Conservation (phyloP, 1,140 invertebrate genomes). For the Papilio polytes region DNA sequence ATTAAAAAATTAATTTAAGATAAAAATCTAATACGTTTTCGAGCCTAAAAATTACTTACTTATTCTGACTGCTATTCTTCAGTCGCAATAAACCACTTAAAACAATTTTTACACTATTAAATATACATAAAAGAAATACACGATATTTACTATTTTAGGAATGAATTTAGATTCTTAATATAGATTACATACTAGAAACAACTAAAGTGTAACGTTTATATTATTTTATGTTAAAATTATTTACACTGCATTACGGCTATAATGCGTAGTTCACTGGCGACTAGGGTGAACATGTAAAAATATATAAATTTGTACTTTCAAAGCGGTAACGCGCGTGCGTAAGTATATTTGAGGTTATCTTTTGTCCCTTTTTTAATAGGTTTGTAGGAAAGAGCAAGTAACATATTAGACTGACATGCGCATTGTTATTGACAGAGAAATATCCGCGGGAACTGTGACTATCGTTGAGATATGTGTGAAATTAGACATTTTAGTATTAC, state of each 20-base stretch:
- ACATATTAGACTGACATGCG: slow-evolving; percentile 67
- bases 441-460: slow-evolving; percentile 49
- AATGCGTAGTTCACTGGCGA: slow-evolving; percentile 27
- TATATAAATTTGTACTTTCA: slow-evolving; percentile 31
- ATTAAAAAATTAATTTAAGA: not conserved
- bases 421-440: slow-evolving; percentile 78
- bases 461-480: not conserved
- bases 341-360: slow-evolving; percentile 64
- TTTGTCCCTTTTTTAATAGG: slow-evolving; percentile 52
- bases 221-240: slow-evolving; percentile 21
- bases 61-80: not conserved
- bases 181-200: slow-evolving; percentile 10
- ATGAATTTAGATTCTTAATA: not conserved
- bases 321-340: slow-evolving; percentile 67
- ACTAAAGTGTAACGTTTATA: not conserved
- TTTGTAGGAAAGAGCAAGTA: slow-evolving; percentile 51
- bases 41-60: not conserved
- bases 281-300: slow-evolving; percentile 34
- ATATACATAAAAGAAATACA: not conserved
- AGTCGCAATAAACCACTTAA: not conserved
- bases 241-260: slow-evolving; percentile 32
- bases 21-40: not conserved
- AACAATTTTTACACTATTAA: not conserved
- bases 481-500: not conserved
- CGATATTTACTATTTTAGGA: slow-evolving; percentile 1